These are phyloP conservation scores for Plebejus melissa DNA, from an alignment of 2,888 invertebrate species.

Conservation along the genomic window DNA sequence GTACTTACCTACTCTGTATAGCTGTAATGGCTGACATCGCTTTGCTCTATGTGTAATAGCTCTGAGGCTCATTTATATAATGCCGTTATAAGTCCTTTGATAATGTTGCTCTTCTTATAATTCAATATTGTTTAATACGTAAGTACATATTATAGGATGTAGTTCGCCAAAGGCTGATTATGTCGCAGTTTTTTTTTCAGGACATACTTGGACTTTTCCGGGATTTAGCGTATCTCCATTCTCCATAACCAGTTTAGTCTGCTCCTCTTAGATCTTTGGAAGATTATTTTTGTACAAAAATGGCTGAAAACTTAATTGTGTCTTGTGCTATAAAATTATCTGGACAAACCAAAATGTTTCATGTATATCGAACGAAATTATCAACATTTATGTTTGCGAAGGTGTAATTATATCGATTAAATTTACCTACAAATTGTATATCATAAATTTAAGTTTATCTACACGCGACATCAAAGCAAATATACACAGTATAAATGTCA, in stretches of 20 bases:
- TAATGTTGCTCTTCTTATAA: not conserved
- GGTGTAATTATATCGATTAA: conserved; percentile 28
- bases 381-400: conserved; percentile 6
- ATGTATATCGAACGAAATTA: conserved; percentile 11
- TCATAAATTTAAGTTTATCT: conserved; percentile 34
- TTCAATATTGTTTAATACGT: not conserved
- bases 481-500: not conserved
- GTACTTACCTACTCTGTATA: conserved; percentile 32
- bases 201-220: too few relatives aligned
- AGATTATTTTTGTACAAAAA: too few relatives aligned
- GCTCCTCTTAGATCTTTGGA: too few relatives aligned
- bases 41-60: conserved; percentile 35
- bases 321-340: not conserved
- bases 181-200: too few relatives aligned
- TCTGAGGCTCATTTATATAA: not conserved
- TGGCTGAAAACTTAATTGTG: too few relatives aligned
- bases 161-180: too few relatives aligned
- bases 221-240: too few relatives aligned
- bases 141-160: too few relatives aligned
- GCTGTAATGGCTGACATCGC: conserved; percentile 39
- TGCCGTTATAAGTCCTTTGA: not conserved
- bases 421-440: conserved; percentile 30
- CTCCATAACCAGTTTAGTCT: too few relatives aligned
- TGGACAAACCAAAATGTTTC: not conserved
- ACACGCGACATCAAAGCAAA: conserved; percentile 31